Percentiles rank a stretch among this genome's conserved stretches.
These are phyloP conservation scores for Notamacropus eugenii DNA, from an alignment of 2,797 vertebrate genomes.

Conservation along the genomic window DNA sequence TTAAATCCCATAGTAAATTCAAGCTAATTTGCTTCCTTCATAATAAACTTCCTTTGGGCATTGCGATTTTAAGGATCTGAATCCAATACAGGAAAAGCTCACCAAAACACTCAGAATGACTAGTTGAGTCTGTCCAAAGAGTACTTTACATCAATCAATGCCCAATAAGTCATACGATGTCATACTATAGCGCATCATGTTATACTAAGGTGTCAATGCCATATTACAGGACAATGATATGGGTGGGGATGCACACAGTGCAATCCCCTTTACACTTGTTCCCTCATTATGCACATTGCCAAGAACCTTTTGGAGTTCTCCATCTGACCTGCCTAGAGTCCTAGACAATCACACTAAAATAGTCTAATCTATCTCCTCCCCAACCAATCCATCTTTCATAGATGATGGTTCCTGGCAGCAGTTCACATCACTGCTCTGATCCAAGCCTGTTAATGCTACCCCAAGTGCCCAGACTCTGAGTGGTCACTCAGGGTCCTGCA, in stretches of 20 bases:
- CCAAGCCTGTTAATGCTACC: neutral
- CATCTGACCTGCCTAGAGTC: neutral
- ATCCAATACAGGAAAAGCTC: neutral
- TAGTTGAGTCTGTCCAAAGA: neutral
- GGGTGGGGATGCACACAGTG: neutral
- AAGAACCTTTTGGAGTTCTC: neutral
- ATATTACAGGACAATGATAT: neutral
- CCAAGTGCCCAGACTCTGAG: neutral
- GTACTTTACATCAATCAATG: neutral
- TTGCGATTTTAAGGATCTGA: neutral
- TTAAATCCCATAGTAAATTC: neutral
- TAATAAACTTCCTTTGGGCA: neutral
- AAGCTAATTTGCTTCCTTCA: neutral
- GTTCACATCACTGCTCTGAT: neutral
- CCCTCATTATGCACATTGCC: neutral
- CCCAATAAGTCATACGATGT: neutral
- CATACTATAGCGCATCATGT: neutral
- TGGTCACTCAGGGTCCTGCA: neutral
- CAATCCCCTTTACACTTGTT: neutral
- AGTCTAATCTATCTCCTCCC: neutral
- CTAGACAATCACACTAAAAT: neutral
- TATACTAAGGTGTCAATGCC: neutral
- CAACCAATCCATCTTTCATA: neutral
- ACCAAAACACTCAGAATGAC: neutral
- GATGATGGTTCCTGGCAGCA: neutral